phyloP scores from a whole-genome alignment of 2,113 vertebrate species.

The Urocynchramus pylzowi region DNA sequence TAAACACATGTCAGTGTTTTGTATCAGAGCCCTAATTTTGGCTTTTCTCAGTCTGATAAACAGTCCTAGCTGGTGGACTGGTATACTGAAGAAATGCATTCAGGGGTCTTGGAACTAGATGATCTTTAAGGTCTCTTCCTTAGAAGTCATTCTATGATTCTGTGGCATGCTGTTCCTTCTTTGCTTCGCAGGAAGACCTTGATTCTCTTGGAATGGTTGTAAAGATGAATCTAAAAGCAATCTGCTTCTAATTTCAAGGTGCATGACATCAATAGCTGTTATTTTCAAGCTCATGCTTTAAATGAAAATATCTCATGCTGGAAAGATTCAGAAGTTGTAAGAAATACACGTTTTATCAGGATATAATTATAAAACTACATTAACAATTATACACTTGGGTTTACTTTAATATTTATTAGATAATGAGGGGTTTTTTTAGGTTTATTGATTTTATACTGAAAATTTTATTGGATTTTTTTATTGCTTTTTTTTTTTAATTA shows the following conservation, averaged over 20 bases:
- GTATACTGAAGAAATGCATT: neutral
- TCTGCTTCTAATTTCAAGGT: neutral
- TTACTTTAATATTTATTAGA: neutral
- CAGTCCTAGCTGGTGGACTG: neutral
- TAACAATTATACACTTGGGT: fast-evolving
- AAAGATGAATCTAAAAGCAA: neutral
- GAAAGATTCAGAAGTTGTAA: neutral
- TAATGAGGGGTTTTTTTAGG: neutral
- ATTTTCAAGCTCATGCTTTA: neutral
- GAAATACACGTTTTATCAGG: neutral
- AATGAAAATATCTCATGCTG: neutral
- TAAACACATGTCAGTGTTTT: neutral
- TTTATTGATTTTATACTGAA: neutral
- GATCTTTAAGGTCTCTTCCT: neutral
- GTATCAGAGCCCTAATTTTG: neutral
- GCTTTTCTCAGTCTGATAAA: neutral
- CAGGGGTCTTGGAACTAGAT: neutral
- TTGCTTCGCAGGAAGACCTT: neutral
- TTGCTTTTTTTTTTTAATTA: neutral
- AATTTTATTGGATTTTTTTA: neutral
- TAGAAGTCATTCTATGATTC: neutral
- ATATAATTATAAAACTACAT: neutral
- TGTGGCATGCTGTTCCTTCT: neutral
- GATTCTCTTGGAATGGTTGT: neutral
- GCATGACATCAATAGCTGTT: neutral